These are phyloP conservation scores for Cygnus atratus DNA, from an alignment of 2,113 vertebrate genomes.

Conservation along the genomic window DNA sequence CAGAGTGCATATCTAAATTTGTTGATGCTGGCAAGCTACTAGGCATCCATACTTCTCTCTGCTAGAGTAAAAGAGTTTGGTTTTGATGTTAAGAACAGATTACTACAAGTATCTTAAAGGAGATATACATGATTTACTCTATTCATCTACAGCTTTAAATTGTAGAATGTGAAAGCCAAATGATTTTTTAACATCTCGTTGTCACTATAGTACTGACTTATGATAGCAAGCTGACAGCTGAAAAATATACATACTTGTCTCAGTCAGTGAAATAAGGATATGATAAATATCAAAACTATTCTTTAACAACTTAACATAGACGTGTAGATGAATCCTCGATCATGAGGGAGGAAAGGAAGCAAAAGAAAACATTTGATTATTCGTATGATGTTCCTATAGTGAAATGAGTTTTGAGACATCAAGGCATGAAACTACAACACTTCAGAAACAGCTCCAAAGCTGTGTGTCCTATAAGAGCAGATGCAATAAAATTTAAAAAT, in stretches of 20 bases:
- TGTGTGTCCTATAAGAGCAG: neutral
- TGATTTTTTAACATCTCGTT: neutral
- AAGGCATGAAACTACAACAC: neutral
- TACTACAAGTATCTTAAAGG: neutral
- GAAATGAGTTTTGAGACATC: neutral
- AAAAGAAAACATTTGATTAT: neutral
- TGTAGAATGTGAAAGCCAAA: slow-evolving; percentile 33
- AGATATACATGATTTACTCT: neutral
- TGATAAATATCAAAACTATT: neutral
- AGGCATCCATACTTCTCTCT: neutral
- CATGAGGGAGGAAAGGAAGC: neutral
- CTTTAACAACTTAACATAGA: neutral
- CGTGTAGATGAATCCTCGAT: neutral
- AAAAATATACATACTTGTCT: slow-evolving; percentile 24
- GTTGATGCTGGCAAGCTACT: neutral
- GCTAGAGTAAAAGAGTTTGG: neutral
- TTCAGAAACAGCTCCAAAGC: neutral
- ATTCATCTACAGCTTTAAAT: slow-evolving; percentile 14
- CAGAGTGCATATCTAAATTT: neutral
- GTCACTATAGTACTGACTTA: slow-evolving; percentile 22
- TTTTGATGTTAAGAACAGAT: neutral
- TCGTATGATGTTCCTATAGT: neutral
- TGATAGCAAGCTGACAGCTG: neutral
- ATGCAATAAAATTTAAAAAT: neutral
- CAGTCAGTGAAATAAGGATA: neutral